These are phyloP conservation scores for Ormyrus labotus DNA, from an alignment of 2,888 invertebrate species.

Conservation along the genomic window DNA sequence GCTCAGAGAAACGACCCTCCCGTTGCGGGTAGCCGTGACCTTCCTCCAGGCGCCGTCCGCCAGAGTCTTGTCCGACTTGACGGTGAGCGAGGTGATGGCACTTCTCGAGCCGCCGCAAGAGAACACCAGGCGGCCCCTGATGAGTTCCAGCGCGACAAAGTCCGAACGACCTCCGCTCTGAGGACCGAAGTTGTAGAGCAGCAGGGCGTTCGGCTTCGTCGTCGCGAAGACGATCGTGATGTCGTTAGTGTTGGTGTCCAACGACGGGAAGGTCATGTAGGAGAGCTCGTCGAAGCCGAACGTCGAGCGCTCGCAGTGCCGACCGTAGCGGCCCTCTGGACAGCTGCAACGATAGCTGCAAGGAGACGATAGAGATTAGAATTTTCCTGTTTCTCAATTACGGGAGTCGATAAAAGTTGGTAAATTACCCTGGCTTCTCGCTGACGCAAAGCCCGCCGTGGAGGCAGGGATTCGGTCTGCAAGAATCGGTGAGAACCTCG, in stretches of 20 bases:
- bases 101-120: slow-evolving; percentile 94
- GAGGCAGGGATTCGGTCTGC: slow-evolving; percentile 94
- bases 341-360: slow-evolving; percentile 80
- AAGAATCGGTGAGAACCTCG: slow-evolving; percentile 91
- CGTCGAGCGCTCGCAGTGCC: slow-evolving; percentile 93
- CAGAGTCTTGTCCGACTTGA: slow-evolving; percentile 80
- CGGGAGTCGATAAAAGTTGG: not conserved
- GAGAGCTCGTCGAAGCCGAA: slow-evolving; percentile 93
- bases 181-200: slow-evolving; percentile 94
- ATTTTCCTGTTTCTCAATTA: not conserved
- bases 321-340: slow-evolving; percentile 90
- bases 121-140: slow-evolving; percentile 89
- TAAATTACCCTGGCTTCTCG: slow-evolving; percentile 88
- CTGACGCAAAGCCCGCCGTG: slow-evolving; percentile 92
- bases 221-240: slow-evolving; percentile 94
- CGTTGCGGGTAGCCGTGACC: slow-evolving; percentile 92
- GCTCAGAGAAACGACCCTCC: slow-evolving; percentile 90
- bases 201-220: slow-evolving; percentile 88
- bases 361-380: not conserved
- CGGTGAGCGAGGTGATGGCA: slow-evolving; percentile 88
- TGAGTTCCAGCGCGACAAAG: slow-evolving; percentile 93
- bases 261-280: slow-evolving; percentile 90
- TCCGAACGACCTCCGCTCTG: slow-evolving; percentile 93
- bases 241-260: slow-evolving; percentile 93
- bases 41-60: slow-evolving; percentile 95